These are phyloP conservation scores for Macroramphosus scolopax DNA, from an alignment of 2,797 vertebrate species.

Conservation along the genomic window DNA sequence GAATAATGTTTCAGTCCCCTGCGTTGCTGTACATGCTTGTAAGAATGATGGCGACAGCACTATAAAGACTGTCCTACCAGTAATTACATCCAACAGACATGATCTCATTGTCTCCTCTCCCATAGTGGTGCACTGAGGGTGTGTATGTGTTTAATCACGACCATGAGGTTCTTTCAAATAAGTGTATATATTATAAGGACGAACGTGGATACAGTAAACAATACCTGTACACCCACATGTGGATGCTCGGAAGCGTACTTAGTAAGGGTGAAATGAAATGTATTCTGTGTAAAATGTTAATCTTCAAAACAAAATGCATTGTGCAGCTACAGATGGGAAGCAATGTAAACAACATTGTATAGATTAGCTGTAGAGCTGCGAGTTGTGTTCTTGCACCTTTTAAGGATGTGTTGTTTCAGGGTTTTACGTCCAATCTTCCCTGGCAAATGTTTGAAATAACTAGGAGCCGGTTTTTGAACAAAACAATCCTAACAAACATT, in stretches of 20 bases:
- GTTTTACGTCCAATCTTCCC: too few relatives aligned
- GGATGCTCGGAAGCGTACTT: neutral
- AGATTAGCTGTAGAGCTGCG: too few relatives aligned
- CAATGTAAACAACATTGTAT: too few relatives aligned
- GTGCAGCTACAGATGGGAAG: too few relatives aligned
- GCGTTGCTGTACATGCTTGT: constrained; percentile 40
- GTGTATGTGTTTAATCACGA: constrained; percentile 36
- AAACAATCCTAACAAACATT: too few relatives aligned
- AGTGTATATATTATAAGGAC: constrained; percentile 8
- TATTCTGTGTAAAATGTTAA: too few relatives aligned
- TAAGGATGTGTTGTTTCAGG: too few relatives aligned
- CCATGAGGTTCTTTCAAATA: constrained; percentile 32
- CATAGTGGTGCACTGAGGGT: constrained; percentile 13
- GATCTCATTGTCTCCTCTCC: constrained; percentile 59
- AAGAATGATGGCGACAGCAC: constrained; percentile 55
- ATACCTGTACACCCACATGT: neutral
- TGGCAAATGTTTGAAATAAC: too few relatives aligned
- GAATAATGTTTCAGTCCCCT: constrained; percentile 55
- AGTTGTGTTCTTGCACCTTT: too few relatives aligned
- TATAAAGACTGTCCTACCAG: constrained; percentile 53
- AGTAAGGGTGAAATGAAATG: too few relatives aligned
- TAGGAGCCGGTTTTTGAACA: too few relatives aligned
- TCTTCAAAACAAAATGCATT: neutral
- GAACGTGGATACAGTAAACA: constrained; percentile 2
- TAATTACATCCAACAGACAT: constrained; percentile 70